Base-by-base conservation (phyloP, 2,113 vertebrate species). In the Drymodes brunneopygia region DNA sequence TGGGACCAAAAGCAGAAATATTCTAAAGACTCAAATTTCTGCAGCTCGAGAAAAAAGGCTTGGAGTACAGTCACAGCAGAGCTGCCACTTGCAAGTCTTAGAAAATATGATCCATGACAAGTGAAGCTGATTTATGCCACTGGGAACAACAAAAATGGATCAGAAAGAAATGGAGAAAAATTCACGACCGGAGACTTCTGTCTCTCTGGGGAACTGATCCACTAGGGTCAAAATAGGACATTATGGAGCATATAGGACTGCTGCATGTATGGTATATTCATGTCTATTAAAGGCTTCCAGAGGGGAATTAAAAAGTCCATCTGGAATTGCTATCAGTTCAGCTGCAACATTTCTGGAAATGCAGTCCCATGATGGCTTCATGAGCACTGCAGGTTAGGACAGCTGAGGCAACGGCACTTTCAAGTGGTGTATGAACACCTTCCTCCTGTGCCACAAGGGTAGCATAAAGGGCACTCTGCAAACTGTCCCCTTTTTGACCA, bases 171-270 rank as follows among this genome's bases (percentile, higher is more conserved):
- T 5, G 1, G 11, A 81, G 65, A 69, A 91, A 78, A 87, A 57
- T 5, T 60, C 10, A 22, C 2, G 6, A 47, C 36, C 19, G 10
- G 23, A 90, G 38, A 73, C 16, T 31, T 44, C 3, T 0, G 8
- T 28, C 0, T 38, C 12, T 53, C 47, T 51, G 33, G 19, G 45
- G n/a, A 86, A 70, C 3, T 50, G 54, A 73, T 57, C 5, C 20
- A 53, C 24, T n/a, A 29, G 10, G 25, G 54, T 48, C 54, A 61
- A 54, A 15, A 38, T 1, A 12, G 12, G 28, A 77, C 36, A 54
- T 24, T 16, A 58, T 1, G 14, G 29, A 65, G 27, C 0, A 0
- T 29, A 56, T 3, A 5, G 31, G 7, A 86, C 28, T 57, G 53
- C 15, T 1, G 2, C 33, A 29, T 7, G 8, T 15, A 79, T 2